Evolutionary conservation across 2,888 invertebrate species (phyloP), one percentile per base, ranked within the genome.

Genomic region (Tromatobia lineatoria): DNA sequence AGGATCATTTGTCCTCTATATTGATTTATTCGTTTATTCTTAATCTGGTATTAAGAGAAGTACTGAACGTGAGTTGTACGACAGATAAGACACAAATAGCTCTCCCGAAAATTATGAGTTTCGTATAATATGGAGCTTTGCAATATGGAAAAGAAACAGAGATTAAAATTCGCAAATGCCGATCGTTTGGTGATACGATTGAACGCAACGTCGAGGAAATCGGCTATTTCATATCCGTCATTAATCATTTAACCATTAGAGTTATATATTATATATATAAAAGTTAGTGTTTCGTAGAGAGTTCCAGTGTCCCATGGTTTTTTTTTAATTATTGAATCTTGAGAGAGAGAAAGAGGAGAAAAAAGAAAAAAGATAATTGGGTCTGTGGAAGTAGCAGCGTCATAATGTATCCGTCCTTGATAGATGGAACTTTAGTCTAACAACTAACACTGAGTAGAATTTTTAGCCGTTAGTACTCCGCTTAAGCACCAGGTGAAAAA

Each of bases 331-430:
- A n/a, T n/a, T n/a, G n/a, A 57, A 54, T 50, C 66, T 47, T 66
- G 42, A 77, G 25, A 42, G 8, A 13, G 25, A 66, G 13, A 18
- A 47, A 34, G 29, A 29, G 29, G n/a, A n/a, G n/a, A n/a, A 29
- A 4, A 29, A 4, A 29, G 29, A 64, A 34, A 61, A 70, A 52
- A 20, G 52, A 20, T 29, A 66, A 57, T 52, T 54, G 57, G 29
- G 67, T 25, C 25, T 34, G 45, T 42, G 78, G 70, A 67, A 42
- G 67, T 67, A 45, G 67, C 67, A 15, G 67, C 67, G 67, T 67
- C 67, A 45, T 67, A 67, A 91, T 91, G 91, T 91, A 93, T 93
- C 93, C 93, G 93, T 93, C 93, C 93, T 64, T 92, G 91, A 80
- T 93, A 93, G 92, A 92, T 92, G 91, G 91, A 90, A 90, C 91